A percentile compares a stretch with the other conserved stretches of the same genome.
Conservation (phyloP, 2,888 invertebrate genomes). For the Pharmacophagus antenor region DNA sequence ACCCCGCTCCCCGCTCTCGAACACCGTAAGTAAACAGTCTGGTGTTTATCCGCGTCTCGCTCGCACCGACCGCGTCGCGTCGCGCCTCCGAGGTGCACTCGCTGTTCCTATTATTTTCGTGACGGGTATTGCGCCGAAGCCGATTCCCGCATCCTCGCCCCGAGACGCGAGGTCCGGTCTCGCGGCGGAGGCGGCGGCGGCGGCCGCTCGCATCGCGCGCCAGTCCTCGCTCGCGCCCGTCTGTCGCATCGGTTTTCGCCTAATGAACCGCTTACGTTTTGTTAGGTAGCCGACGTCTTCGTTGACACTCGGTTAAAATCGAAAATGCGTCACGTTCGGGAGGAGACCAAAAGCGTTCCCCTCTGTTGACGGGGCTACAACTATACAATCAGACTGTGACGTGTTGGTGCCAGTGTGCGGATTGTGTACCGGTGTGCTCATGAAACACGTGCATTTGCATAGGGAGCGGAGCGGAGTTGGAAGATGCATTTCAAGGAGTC, state of each 20-base stretch:
- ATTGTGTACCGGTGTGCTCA: conserved; percentile 71
- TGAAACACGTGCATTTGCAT: conserved; percentile 77
- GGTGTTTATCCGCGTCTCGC: conserved; percentile 81
- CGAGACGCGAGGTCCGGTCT: conserved; percentile 79
- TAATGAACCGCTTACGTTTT: conserved; percentile 59
- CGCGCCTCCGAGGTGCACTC: conserved; percentile 81
- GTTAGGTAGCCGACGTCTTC: conserved; percentile 44
- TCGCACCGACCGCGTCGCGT: conserved; percentile 78
- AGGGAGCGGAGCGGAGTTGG: conserved; percentile 70
- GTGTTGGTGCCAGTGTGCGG: conserved; percentile 52
- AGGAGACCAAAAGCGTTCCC: conserved; percentile 48
- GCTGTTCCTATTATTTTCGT: conserved; percentile 81
- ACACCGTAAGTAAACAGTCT: conserved; percentile 81
- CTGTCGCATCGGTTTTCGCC: conserved; percentile 73
- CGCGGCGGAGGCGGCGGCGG: conserved; percentile 76
- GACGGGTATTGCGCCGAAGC: conserved; percentile 81
- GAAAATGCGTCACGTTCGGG: conserved; percentile 68
- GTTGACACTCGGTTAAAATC: conserved; percentile 56
- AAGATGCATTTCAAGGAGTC: conserved; percentile 81
- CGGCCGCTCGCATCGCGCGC: conserved; percentile 71
- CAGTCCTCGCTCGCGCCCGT: conserved; percentile 76
- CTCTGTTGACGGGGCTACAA: conserved; percentile 51
- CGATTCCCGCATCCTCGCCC: conserved; percentile 81
- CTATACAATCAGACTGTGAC: conserved; percentile 50
- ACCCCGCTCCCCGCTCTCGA: conserved; percentile 67